Base-by-base conservation (phyloP, 2,797 vertebrate species). In the Scomberomorus guttatus region DNA sequence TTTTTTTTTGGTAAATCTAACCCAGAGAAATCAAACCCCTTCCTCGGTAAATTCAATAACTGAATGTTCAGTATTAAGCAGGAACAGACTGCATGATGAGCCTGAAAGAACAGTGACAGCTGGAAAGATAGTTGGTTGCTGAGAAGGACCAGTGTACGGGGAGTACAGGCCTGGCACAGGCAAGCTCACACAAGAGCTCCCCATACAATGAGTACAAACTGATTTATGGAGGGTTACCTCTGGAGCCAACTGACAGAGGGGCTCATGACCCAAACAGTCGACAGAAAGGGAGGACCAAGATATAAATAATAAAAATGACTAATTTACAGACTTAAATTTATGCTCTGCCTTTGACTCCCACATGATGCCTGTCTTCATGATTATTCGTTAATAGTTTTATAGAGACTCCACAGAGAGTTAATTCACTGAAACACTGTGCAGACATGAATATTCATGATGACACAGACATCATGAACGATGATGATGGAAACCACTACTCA, bases 91-190 rank as follows among this genome's bases (percentile, higher is more conserved):
- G 29, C 14, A 20, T 42, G 64, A 22, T 48, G 67, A 83, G 67
- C 4, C 22, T 50, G 52, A 77, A 25, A 65, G 34, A 74, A 65
- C 0, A 25, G 62, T 60, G 86, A 77, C 77, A 77, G 82, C 72
- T 85, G 86, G 68, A 77, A n/a, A 75, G 69, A 72, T 74, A 62
- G 81, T 81, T 83, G 77, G 75, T 69, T 57, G 57, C 27, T 65
- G 55, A 44, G 81, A 61, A 63, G 66, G 68, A 75, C 22, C 9
- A 54, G 76, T 37, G 76, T 37, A 27, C 10, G 1, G 72, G 79
- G 74, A 81, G 48, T 5, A 34, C 46, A 79, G 79, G 32, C 52
- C 82, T 80, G 83, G 77, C 85, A 55, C 20, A 65, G 66, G 50
- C 0, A 1, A 22, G 24, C 64, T 52, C 67, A 65, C 59, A 57